Evolutionary conservation across 2,797 vertebrate genomes (phyloP).

Genomic region (Semaprochilodus insignis): DNA sequence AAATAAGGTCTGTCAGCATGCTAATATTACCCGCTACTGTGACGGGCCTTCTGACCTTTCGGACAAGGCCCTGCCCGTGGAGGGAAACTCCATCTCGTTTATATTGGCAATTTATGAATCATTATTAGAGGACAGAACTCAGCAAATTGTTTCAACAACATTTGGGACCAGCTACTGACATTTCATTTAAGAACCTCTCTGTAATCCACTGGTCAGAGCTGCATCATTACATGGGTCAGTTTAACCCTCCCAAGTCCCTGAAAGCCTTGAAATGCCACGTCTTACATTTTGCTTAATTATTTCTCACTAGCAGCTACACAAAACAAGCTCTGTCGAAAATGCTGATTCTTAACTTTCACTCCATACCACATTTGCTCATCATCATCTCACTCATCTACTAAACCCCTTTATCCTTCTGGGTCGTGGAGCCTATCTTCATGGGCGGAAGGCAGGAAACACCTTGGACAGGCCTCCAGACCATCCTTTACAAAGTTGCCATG

Average conservation of each 20-base stretch:
- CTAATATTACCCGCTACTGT: conserved; percentile 41
- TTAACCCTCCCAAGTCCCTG: not conserved
- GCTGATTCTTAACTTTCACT: too few relatives aligned
- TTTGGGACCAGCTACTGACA: not conserved
- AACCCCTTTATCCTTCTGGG: too few relatives aligned
- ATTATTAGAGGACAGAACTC: not conserved
- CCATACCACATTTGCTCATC: too few relatives aligned
- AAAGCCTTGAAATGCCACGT: too few relatives aligned
- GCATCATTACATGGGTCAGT: not conserved
- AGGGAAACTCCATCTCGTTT: conserved; percentile 17
- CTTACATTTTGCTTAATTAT: too few relatives aligned
- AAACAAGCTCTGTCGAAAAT: too few relatives aligned
- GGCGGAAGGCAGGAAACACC: too few relatives aligned
- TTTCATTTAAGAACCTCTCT: conserved; percentile 15
- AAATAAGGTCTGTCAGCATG: conserved; percentile 39
- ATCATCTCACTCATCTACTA: too few relatives aligned
- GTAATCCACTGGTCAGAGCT: not conserved
- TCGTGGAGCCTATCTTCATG: too few relatives aligned
- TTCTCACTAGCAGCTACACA: too few relatives aligned
- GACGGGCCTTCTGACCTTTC: conserved; percentile 22
- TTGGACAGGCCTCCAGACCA: too few relatives aligned
- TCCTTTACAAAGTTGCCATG: too few relatives aligned
- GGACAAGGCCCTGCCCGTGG: not conserved
- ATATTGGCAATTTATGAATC: conserved; percentile 36
- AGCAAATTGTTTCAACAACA: conserved; percentile 17